Evolutionary conservation across 2,888 invertebrate genomes (phyloP).

Genomic region (Micoletzkya japonica): DNA sequence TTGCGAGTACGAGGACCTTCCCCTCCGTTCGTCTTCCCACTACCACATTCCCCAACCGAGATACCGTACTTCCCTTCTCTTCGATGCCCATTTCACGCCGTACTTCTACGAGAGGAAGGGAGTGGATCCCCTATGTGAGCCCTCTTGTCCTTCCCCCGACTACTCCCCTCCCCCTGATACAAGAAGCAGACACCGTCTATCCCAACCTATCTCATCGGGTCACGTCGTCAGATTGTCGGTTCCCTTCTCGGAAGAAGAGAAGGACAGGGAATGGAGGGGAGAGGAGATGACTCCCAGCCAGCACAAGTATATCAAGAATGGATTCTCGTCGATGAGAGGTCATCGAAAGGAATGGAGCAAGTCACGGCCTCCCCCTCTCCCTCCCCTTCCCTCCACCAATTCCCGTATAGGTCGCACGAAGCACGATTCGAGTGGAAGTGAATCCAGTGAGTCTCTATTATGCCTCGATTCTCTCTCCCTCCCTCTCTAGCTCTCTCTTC

Average conservation of each 20-base stretch:
- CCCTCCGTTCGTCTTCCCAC: too few species aligned
- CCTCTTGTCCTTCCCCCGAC: conserved; percentile 40
- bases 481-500: conserved; percentile 19
- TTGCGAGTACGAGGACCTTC: too few species aligned
- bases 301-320: neutral
- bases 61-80: conserved; percentile 8
- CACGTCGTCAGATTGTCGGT: neutral
- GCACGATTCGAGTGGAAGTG: neutral
- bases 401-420: neutral
- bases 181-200: neutral
- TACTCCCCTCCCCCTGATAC: conserved; percentile 40
- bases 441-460: conserved; percentile 9
- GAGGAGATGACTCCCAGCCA: too few species aligned
- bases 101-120: conserved; percentile 26
- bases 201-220: neutral
- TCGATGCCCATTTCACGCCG: conserved; percentile 1
- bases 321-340: neutral
- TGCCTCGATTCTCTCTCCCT: neutral
- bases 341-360: conserved; percentile 3
- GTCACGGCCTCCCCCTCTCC: neutral
- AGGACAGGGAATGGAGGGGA: too few species aligned
- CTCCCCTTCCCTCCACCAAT: neutral
- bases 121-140: too few species aligned
- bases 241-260: too few species aligned
- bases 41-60: conserved; percentile 12